Conservation (phyloP, 2,113 vertebrate genomes). For the Nansenia antarctica region DNA sequence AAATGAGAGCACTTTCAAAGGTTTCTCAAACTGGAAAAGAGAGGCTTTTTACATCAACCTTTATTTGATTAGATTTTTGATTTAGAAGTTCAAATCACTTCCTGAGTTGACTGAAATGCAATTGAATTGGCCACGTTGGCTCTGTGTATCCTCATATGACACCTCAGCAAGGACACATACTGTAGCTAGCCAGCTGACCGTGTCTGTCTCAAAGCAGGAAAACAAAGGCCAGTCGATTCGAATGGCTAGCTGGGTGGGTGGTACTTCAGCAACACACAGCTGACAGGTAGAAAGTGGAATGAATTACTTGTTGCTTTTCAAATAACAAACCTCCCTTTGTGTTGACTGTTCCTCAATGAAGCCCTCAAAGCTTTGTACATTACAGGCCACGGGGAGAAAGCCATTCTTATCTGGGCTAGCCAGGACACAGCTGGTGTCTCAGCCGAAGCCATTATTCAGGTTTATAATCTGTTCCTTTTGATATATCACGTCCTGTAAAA, state of each 20-base stretch:
- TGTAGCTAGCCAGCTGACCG: neutral
- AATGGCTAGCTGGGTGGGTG: slow-evolving; percentile 17
- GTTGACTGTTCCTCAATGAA: slow-evolving; percentile 38
- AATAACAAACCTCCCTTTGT: slow-evolving; percentile 39
- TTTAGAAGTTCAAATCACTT: no score
- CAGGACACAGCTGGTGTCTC: slow-evolving; percentile 18
- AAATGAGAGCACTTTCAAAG: no score
- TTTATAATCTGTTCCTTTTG: neutral
- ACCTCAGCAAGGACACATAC: neutral
- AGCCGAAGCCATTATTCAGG: neutral
- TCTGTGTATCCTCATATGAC: slow-evolving; percentile 7
- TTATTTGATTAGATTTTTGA: no score
- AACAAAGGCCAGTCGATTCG: slow-evolving; percentile 20
- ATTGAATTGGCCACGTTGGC: no score
- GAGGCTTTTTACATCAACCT: no score
- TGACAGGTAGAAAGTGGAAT: slow-evolving; percentile 53
- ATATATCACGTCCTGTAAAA: no score
- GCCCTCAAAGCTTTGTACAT: slow-evolving; percentile 28
- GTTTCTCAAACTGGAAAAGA: no score
- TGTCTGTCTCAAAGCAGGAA: neutral
- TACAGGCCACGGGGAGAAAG: slow-evolving; percentile 13
- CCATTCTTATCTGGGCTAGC: slow-evolving; percentile 21
- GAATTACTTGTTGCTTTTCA: slow-evolving; percentile 35
- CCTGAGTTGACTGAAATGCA: no score
- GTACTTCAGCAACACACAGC: slow-evolving; percentile 15